Percentiles rank a stretch among this genome's conserved stretches.
Conservation (phyloP, 2,888 invertebrate species). For the Choreutis nemorana region DNA sequence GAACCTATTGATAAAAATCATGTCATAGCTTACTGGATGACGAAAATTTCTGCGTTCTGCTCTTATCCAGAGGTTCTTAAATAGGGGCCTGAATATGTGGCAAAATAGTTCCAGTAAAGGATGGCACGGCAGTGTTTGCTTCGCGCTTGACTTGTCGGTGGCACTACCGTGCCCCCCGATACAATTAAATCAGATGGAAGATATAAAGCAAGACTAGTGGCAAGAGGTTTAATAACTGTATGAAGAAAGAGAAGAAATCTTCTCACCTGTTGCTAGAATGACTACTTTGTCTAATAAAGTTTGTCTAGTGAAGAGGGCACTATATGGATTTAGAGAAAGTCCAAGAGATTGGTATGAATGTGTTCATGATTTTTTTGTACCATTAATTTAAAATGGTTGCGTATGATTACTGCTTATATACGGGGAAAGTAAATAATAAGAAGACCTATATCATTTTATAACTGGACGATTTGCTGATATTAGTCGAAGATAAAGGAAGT, state of each 20-base stretch:
- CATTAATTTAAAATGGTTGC: conserved; percentile 1
- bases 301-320: neutral
- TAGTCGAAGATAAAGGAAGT: neutral
- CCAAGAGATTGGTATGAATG: neutral
- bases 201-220: neutral
- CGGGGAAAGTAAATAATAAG: neutral
- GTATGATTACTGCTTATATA: conserved; percentile 4
- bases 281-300: neutral
- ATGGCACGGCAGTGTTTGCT: too few relatives aligned
- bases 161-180: too few relatives aligned
- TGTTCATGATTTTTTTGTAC: conserved; percentile 5
- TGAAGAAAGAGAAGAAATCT: neutral
- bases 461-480: neutral
- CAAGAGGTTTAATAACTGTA: neutral
- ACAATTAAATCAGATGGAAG: neutral
- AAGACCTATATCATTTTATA: neutral
- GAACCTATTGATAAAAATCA: neutral
- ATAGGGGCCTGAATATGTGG: too few relatives aligned
- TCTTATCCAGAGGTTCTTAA: too few relatives aligned
- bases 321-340: neutral
- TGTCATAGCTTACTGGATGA: neutral
- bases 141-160: too few relatives aligned
- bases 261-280: neutral
- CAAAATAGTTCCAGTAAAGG: too few relatives aligned
- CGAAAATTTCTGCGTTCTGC: too few relatives aligned